Evolutionary conservation across 2,888 invertebrate species (phyloP).

Genomic region (Oasisia sp.): DNA sequence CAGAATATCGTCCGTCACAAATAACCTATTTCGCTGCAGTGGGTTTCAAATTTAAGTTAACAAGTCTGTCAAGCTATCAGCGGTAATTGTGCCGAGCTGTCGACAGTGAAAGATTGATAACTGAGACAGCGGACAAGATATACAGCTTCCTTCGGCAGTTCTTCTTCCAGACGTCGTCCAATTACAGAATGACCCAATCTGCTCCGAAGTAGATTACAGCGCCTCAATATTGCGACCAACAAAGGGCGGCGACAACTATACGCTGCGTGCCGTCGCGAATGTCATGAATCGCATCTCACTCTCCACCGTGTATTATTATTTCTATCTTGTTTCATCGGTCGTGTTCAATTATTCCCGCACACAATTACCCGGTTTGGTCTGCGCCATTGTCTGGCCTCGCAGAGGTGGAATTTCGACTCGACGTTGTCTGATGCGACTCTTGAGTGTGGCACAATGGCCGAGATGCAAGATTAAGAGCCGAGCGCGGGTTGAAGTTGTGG

Average conservation of each 20-base stretch:
- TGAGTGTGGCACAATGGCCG: not conserved
- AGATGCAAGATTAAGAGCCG: not conserved
- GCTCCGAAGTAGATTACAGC: not conserved
- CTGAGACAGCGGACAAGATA: no score
- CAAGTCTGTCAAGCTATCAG: no score
- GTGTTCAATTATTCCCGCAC: not conserved
- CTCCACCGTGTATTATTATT: not conserved
- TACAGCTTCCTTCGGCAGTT: no score
- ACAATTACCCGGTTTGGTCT: not conserved
- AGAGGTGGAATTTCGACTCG: slow-evolving; percentile 3
- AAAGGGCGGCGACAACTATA: not conserved
- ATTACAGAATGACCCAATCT: not conserved
- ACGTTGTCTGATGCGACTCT: not conserved
- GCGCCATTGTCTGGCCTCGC: not conserved
- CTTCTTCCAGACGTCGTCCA: no score
- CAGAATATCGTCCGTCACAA: no score
- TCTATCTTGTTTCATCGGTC: not conserved
- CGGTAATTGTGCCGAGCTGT: no score
- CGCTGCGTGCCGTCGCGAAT: not conserved
- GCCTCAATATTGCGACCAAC: not conserved
- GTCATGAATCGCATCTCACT: not conserved
- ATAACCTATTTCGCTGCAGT: no score
- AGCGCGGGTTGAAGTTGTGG: not conserved
- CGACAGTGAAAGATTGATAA: no score
- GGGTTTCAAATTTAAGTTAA: no score